Evolutionary conservation across 2,888 invertebrate genomes (phyloP), one percentile per base, ranked within the genome.

Genomic region (Ectemnius continuus): DNA sequence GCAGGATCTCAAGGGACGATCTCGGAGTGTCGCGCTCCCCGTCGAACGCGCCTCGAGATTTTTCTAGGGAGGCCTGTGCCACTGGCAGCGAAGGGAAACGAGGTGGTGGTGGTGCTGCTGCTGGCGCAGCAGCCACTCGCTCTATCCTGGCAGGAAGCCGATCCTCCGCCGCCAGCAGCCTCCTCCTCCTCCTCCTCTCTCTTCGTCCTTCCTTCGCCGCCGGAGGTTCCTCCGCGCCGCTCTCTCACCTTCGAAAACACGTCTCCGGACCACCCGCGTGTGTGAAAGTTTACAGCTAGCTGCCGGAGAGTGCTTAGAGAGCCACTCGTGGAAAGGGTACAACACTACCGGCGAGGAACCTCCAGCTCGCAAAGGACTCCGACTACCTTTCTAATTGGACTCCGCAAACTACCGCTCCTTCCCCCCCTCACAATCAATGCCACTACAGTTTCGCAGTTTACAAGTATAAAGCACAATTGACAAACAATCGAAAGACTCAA

Each of bases 281-380:
- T 81, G 85, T 85, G 85, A 85, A 85, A 85, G 84, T 81, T 80
- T 75, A 81, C 79, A 75, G 76, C 78, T 78, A 81, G 64, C 68
- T 69, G 70, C 57, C 52, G 28, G n/a, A n/a, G 60, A 58, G 65
- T 67, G 59, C 68, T 70, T 69, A 48, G 70, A 71, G 66, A 70
- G 61, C 47, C 45, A 14, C 60, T 61, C 63, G 45, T 28, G 56
- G 68, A 72, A 77, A 66, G 61, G 66, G 68, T 67, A 66, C 36
- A 36, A 4, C 5, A 28, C 23, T 36, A 36, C 68, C 52, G 52
- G 59, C 4, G 2, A 8, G 18, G 26, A 14, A 11, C n/a, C 61
- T 26, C 26, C n/a, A n/a, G 56, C 48, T 45, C 52, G 62, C 58
- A 62, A 66, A 48, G 8, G 61, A 18, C 36, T 45, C 14, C 46